Evolutionary conservation across 2,113 vertebrate genomes (phyloP).

Genomic region (Elaphurus davidianus): DNA sequence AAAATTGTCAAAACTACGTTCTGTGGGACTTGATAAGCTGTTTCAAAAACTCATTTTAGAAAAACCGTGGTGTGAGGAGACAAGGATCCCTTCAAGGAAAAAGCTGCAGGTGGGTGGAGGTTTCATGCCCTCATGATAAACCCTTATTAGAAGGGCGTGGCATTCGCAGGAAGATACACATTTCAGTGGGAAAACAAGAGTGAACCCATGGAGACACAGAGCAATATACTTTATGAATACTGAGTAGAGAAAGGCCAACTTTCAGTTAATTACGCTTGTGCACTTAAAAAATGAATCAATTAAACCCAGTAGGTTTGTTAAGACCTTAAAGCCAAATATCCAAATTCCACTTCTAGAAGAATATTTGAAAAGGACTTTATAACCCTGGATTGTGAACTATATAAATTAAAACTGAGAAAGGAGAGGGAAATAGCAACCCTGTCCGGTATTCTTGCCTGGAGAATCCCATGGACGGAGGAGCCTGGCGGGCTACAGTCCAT

Average conservation of each 20-base stretch:
- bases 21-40: not conserved
- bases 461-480: not conserved
- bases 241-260: not conserved
- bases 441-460: accelerated
- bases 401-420: not conserved
- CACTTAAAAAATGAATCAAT: not conserved
- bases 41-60: not conserved
- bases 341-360: not conserved
- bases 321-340: not conserved
- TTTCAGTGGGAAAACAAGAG: not conserved
- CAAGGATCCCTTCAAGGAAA: not conserved
- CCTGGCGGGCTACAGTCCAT: not conserved
- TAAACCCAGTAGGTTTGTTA: not conserved
- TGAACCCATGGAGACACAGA: not conserved
- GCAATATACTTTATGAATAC: not conserved
- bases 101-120: accelerated
- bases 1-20: not conserved
- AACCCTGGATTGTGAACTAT: not conserved
- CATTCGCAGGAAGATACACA: not conserved
- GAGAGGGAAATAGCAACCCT: not conserved
- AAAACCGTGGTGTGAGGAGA: not conserved
- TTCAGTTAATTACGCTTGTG: not conserved
- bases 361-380: not conserved
- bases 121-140: not conserved
- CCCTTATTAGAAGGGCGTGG: not conserved